phyloP scores from a whole-genome alignment of 2,888 invertebrate genomes.

The Eugnorisma glareosa region DNA sequence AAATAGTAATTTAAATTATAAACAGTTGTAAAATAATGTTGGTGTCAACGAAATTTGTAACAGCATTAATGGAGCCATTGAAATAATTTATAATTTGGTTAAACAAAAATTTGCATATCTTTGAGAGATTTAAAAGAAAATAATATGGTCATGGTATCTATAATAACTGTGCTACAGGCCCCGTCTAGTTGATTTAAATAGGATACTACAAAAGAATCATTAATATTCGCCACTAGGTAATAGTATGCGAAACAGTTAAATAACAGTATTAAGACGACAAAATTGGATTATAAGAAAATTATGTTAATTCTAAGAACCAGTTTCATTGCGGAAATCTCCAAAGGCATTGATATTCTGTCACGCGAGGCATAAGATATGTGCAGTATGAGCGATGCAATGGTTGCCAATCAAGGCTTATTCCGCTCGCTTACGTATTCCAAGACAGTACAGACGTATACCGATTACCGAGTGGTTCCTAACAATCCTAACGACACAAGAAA shows the following conservation, averaged over 20 bases:
- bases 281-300: slow-evolving; percentile 69
- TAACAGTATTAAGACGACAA: slow-evolving; percentile 71
- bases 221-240: slow-evolving; percentile 49
- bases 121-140: slow-evolving; percentile 33
- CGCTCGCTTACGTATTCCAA: slow-evolving; percentile 56
- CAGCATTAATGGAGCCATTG: slow-evolving; percentile 30
- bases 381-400: slow-evolving; percentile 78
- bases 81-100: slow-evolving; percentile 42
- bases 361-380: slow-evolving; percentile 60
- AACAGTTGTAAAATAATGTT: slow-evolving; percentile 14
- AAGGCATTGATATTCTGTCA: slow-evolving; percentile 68
- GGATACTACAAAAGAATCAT: slow-evolving; percentile 66
- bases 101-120: slow-evolving; percentile 57
- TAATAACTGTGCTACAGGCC: slow-evolving; percentile 58
- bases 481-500: slow-evolving; percentile 54
- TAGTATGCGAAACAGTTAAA: slow-evolving; percentile 72
- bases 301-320: slow-evolving; percentile 68
- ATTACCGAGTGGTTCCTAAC: slow-evolving; percentile 48
- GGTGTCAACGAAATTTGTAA: slow-evolving; percentile 25
- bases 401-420: slow-evolving; percentile 84
- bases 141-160: slow-evolving; percentile 33
- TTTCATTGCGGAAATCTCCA: slow-evolving; percentile 62
- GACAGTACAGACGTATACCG: slow-evolving; percentile 36
- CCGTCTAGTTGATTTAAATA: slow-evolving; percentile 53
- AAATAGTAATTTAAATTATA: slow-evolving; percentile 4